Conservation (phyloP, 2,797 vertebrate genomes). For the Antrozous pallidus region DNA sequence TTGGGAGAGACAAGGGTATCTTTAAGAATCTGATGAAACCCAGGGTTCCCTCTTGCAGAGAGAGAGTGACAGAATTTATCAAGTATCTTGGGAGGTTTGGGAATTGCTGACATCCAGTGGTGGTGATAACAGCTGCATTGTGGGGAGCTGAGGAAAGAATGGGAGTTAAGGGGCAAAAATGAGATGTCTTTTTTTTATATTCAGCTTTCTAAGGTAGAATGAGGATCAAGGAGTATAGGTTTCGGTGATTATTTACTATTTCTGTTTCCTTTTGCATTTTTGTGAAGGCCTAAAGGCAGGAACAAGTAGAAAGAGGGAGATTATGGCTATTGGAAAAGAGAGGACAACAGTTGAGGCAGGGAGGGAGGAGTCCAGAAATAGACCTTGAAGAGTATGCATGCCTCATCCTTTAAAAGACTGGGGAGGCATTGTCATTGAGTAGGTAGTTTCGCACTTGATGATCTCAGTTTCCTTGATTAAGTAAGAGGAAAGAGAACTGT, state of each 20-base stretch:
- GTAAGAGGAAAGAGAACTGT: not conserved
- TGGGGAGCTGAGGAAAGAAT: not conserved
- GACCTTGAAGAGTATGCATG: not conserved
- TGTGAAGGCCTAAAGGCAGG: not conserved
- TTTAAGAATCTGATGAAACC: slow-evolving; percentile 21
- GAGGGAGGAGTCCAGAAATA: not conserved
- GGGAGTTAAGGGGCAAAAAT: not conserved
- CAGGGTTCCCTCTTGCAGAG: not conserved
- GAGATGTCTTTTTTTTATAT: not conserved
- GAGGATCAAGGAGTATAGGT: not conserved
- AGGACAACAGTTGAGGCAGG: no score
- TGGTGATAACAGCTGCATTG: not conserved
- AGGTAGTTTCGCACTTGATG: not conserved
- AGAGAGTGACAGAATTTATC: not conserved
- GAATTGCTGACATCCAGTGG: not conserved
- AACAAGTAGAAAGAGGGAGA: not conserved
- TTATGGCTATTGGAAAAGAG: not conserved
- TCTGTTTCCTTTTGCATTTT: slow-evolving; percentile 41
- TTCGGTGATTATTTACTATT: not conserved
- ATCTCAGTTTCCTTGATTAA: not conserved
- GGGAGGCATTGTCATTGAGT: not conserved
- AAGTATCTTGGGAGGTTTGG: not conserved
- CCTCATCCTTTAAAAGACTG: not conserved
- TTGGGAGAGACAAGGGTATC: not conserved
- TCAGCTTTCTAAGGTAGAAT: not conserved